Conservation (phyloP, 2,888 invertebrate genomes). For the Megaustenia siamemsis region DNA sequence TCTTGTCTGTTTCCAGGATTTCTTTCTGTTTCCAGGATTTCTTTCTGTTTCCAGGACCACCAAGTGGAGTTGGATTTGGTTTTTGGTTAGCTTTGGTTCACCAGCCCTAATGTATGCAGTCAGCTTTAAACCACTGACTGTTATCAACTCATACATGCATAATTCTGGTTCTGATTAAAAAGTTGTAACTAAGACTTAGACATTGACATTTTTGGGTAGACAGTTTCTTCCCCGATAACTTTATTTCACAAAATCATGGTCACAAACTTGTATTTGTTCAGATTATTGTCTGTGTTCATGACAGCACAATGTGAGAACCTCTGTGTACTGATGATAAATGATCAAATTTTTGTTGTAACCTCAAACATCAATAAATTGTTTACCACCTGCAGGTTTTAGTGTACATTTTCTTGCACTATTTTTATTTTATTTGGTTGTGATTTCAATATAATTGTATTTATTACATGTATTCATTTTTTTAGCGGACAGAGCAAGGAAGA, state of each 20-base stretch:
- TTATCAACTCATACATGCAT: background rate
- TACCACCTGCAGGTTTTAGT: background rate
- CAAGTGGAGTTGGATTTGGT: background rate
- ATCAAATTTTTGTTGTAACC: background rate
- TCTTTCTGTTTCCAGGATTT: too few species aligned
- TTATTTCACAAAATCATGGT: background rate
- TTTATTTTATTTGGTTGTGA: conserved; percentile 17
- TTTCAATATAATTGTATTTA: background rate
- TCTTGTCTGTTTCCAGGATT: too few species aligned
- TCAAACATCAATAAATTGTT: background rate
- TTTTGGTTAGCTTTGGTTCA: background rate
- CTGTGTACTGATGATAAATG: background rate
- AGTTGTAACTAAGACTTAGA: background rate
- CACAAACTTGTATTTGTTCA: background rate
- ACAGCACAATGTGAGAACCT: background rate
- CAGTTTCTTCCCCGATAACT: background rate
- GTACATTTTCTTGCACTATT: background rate
- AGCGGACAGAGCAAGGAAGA: background rate
- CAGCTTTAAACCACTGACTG: background rate
- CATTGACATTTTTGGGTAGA: background rate
- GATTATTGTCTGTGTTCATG: background rate
- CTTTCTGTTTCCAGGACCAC: background rate
- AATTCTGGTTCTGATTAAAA: background rate
- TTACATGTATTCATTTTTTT: background rate
- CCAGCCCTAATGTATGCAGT: too few species aligned